Evolutionary conservation across 2,113 vertebrate genomes (phyloP), one percentile per base, ranked within the genome.

Genomic region (Alosa alosa): DNA sequence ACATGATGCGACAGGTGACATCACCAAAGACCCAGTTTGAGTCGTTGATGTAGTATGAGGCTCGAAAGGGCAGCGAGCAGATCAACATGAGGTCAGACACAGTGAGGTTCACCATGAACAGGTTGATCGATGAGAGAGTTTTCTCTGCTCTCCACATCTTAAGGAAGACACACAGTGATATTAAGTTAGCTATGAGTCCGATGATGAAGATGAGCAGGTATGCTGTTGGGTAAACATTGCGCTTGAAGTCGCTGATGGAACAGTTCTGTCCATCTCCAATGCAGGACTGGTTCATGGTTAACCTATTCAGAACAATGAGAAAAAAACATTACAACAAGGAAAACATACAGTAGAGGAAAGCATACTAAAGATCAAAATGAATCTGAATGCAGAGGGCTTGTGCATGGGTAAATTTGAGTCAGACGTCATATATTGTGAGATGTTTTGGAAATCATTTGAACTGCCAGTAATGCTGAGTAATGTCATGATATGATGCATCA

Each of bases 101-200:
- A 11, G 95, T 94, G 86, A 97, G 84, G 83, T 96, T 97, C 85
- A 95, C 88, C 94, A 96, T 95, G 86, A 95, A 95, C 85, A 95
- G 84, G 60, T 95, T 94, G 46, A 91, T 92, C 0, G 93, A 91
- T 0, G 85, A 55, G 52, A 91, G 88, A 36, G 45, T 90, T n/a
- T 84, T 89, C 78, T 89, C 95, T 81, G 87, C 92, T 0, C 89
- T 93, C 0, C 90, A 92, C 85, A 90, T 83, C 31, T 92, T 92
- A 47, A 93, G 72, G 86, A 97, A 96, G 89, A 95, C 89, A 0
- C 92, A 94, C 87, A 96, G 82, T 18, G 95, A 96, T 47, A 95
- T 78, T 10, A 93, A 45, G 50, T 96, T 96, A 86, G 91, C 93
- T 86, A 91, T 31, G 68, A 89, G 68, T 50, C 95, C 95, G 22